A percentile compares a stretch with the other conserved stretches of the same genome.
These are phyloP conservation scores for Synaphobranchus kaupii DNA, from an alignment of 2,797 vertebrate species.

Conservation along the genomic window DNA sequence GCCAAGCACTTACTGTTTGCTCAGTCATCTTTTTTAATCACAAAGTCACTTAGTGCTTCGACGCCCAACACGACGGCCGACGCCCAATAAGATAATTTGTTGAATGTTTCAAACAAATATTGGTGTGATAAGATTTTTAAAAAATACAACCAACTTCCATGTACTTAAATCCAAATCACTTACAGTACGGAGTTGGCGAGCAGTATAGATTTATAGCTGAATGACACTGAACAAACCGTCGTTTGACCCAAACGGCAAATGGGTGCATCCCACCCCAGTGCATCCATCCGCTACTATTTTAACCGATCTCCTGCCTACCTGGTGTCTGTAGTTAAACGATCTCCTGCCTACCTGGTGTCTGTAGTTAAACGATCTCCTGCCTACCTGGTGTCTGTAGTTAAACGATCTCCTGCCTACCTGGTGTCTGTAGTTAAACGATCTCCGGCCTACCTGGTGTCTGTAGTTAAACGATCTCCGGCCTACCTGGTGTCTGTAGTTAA, in stretches of 20 bases:
- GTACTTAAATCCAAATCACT: background rate
- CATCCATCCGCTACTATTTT: background rate
- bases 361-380: too few relatives aligned
- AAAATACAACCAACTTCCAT: background rate
- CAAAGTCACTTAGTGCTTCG: background rate
- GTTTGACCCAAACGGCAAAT: too few relatives aligned
- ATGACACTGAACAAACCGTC: background rate
- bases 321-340: too few relatives aligned
- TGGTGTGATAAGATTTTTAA: background rate
- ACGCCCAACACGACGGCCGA: background rate
- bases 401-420: too few relatives aligned
- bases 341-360: too few relatives aligned
- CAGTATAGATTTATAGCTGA: background rate
- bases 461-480: too few relatives aligned
- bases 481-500: too few relatives aligned
- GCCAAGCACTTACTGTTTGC: constrained; percentile 2
- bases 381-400: constrained; percentile 98
- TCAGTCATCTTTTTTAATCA: background rate
- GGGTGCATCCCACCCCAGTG: too few relatives aligned
- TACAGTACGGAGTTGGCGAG: background rate
- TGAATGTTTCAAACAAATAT: background rate
- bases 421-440: constrained; percentile 97
- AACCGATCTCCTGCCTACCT: constrained; percentile 25
- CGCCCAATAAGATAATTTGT: background rate
- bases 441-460: too few relatives aligned